Base-by-base conservation (phyloP, 2,797 vertebrate genomes). In the Oceanodroma leucorhoa region DNA sequence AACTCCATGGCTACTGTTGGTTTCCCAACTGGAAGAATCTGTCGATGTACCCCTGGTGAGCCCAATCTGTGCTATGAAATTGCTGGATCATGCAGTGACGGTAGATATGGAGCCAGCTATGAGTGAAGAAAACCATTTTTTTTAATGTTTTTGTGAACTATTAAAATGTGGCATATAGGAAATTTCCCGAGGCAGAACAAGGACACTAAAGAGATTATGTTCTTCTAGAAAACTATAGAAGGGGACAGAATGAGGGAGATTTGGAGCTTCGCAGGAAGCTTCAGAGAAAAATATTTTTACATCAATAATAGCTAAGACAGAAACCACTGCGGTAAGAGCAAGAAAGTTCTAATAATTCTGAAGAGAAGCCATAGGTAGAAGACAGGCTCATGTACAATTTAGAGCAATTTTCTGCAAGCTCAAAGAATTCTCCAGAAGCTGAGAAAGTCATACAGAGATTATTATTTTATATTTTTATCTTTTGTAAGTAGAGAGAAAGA, bases 81-180 rank as follows among this genome's bases (percentile, higher is more conserved):
- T 65, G 11, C 12, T 38, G 30, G 41, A 43, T 70, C 8, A 0
- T 26, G 7, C n/a, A 61, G 41, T 55, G 27, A 32, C 0, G 3
- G 10, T 29, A 73, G 30, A 26, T 46, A 69, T 4, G 8, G 41
- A 89, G n/a, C 54, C 61, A 18, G 2, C 32, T 77, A n/a, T 16
- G 5, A 36, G 17, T 32, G 15, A 61, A 65, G 36, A 75, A 86
- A 82, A 51, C 4, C 1, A 4, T 34, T 14, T 10, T 30, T 46
- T 54, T 36, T 17, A 24, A 24, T 21, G 9, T 41, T 75, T 53
- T 65, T 60, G 14, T 51, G 24, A 78, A 62, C 10, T 57, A 57
- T 48, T 75, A 73, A 82, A 87, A 67, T 10, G 6, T 57, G 15
- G 4, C 4, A 50, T 36, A 58, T 17, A 43, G 24, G 15, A 62